A percentile compares a stretch with the other conserved stretches of the same genome.
phyloP scores from a whole-genome alignment of 2,113 vertebrate species.

The Strix uralensis region DNA sequence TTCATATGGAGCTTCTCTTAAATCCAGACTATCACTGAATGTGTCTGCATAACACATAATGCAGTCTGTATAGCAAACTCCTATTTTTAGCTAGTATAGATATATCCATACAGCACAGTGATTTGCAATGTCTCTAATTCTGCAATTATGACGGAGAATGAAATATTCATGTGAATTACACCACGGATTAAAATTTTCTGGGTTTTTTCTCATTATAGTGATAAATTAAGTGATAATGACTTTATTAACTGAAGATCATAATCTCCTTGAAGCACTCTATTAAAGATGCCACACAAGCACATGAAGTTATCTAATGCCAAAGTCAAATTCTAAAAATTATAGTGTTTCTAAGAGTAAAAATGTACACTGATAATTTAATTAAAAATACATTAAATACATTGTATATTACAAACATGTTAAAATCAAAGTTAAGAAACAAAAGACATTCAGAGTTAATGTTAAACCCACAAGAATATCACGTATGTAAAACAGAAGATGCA shows the following conservation, averaged over 20 bases:
- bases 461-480: background rate
- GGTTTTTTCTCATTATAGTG: background rate
- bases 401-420: background rate
- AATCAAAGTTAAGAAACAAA: background rate
- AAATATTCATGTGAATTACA: background rate
- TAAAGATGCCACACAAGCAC: background rate
- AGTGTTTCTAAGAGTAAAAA: background rate
- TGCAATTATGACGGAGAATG: background rate
- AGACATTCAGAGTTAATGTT: background rate
- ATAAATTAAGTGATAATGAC: background rate
- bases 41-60: background rate
- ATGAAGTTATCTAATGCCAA: background rate
- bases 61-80: background rate
- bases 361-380: background rate
- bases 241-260: background rate
- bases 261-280: background rate
- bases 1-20: background rate
- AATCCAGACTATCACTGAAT: background rate
- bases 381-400: background rate
- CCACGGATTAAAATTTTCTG: background rate
- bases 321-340: background rate
- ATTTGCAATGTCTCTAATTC: background rate
- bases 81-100: background rate
- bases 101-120: background rate
- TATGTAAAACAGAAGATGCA: background rate